Percentiles rank a stretch among this genome's conserved stretches.
Conservation (phyloP, 2,113 vertebrate genomes). For the Sander lucioperca region DNA sequence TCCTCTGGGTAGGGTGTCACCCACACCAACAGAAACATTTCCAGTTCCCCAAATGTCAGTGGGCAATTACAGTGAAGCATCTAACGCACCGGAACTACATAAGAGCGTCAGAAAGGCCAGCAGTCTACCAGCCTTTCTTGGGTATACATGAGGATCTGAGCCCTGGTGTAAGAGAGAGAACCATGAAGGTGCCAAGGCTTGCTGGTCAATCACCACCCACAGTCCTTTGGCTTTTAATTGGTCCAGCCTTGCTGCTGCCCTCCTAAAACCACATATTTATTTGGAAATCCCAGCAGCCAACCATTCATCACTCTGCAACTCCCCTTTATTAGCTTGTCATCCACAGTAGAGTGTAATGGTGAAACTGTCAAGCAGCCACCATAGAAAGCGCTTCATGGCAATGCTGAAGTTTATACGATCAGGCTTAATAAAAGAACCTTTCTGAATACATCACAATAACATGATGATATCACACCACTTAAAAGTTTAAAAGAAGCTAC, state of each 20-base stretch:
- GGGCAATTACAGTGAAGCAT: constrained; percentile 65
- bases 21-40: constrained; percentile 77
- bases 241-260: constrained; percentile 37
- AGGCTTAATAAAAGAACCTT: constrained; percentile 5
- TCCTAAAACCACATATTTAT: constrained; percentile 64
- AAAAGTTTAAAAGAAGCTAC: background rate
- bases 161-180: constrained; percentile 21
- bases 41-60: constrained; percentile 72
- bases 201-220: constrained; percentile 49
- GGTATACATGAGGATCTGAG: constrained; percentile 30
- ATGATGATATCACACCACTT: constrained; percentile 19
- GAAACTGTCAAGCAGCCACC: constrained; percentile 29
- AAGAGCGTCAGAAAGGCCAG: constrained; percentile 47
- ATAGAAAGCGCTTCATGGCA: constrained; percentile 19
- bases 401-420: constrained; percentile 22
- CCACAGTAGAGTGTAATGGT: constrained; percentile 32
- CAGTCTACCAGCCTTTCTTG: constrained; percentile 32
- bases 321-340: constrained; percentile 69
- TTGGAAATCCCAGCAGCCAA: constrained; percentile 54
- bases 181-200: constrained; percentile 45
- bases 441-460: background rate
- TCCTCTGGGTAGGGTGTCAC: constrained; percentile 51
- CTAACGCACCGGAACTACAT: constrained; percentile 45
- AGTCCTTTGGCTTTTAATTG: constrained; percentile 52
- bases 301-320: constrained; percentile 57